Percentiles rank a stretch among this genome's conserved stretches.
Conservation (phyloP, 2,113 vertebrate genomes). For the Peucedramus taeniatus region DNA sequence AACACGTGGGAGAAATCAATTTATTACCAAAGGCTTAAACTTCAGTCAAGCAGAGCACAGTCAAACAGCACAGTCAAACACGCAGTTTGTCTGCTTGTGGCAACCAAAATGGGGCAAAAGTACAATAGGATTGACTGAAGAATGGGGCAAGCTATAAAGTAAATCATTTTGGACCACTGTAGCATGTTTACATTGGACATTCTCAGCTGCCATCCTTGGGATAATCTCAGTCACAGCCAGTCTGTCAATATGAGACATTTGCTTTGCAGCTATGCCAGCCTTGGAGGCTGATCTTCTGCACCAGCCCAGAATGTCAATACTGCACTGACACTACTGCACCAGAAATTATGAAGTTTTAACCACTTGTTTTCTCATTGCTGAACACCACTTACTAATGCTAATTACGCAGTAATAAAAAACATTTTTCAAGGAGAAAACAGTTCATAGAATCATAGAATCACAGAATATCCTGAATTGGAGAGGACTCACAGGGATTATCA, state of each 20-base stretch:
- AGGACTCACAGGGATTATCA: background rate
- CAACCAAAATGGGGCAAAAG: background rate
- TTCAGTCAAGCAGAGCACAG: background rate
- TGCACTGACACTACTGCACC: background rate
- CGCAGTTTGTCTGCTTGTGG: too few species aligned
- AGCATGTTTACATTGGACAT: background rate
- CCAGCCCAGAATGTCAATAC: background rate
- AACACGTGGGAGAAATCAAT: background rate
- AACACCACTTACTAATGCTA: background rate
- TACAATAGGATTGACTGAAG: background rate
- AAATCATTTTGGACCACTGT: background rate
- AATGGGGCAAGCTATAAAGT: background rate
- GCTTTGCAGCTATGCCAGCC: background rate
- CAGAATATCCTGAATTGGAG: background rate
- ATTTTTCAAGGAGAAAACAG: accelerated
- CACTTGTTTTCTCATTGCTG: background rate
- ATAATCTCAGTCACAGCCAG: background rate
- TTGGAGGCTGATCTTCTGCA: background rate
- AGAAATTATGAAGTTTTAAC: background rate
- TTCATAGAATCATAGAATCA: background rate
- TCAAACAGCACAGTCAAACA: too few species aligned
- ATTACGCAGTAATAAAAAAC: background rate
- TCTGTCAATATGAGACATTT: background rate
- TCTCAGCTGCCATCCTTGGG: background rate
- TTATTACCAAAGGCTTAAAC: background rate